Evolutionary conservation across 2,113 vertebrate genomes (phyloP), one percentile per base, ranked within the genome.

Genomic region (Erythrolamprus reginae): DNA sequence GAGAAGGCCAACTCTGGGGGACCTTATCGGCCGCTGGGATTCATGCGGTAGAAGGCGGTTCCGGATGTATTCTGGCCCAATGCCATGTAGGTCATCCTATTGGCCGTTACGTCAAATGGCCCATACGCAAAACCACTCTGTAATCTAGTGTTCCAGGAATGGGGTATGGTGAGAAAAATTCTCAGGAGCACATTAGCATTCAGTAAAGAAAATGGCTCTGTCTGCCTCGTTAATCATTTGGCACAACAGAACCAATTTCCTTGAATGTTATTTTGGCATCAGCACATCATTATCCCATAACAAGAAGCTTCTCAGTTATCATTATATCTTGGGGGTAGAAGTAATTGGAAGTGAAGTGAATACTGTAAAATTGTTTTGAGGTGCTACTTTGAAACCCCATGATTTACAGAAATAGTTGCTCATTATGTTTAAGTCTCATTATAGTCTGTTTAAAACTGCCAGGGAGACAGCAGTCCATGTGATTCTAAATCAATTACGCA

Each of bases 171-270:
- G 86, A 48, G 28, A 51, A 51, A 51, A 84, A 61, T 61, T 88
- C 70, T 61, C 45, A 87, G 48, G 85, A 47, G 5, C 51, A 86
- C 42, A 91, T 88, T 88, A 91, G 82, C 90, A 61, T 88, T 28
- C 90, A 84, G 70, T 42, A 24, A 28, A 45, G 70, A 38, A 91
- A 51, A 91, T 38, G 23, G 50, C 47, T 88, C 9, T 58, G 53
- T 50, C 90, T 91, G 48, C 86, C 55, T 84, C 86, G 58, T 91
- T 91, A 91, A 88, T 91, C 90, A 91, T 83, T 84, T 61, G 45
- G 28, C 38, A 55, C 77, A 88, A 88, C n/a, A 83, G 70, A 88
- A 88, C 77, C 77, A 88, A 91, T 61, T 91, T 88, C 90, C 90
- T 51, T 88, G 86, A 56, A 88, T 61, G 53, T 42, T 84, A 88